Evolutionary conservation across 2,888 invertebrate species (phyloP), one percentile per base, ranked within the genome.

Genomic region (Sarcophaga subvicina): DNA sequence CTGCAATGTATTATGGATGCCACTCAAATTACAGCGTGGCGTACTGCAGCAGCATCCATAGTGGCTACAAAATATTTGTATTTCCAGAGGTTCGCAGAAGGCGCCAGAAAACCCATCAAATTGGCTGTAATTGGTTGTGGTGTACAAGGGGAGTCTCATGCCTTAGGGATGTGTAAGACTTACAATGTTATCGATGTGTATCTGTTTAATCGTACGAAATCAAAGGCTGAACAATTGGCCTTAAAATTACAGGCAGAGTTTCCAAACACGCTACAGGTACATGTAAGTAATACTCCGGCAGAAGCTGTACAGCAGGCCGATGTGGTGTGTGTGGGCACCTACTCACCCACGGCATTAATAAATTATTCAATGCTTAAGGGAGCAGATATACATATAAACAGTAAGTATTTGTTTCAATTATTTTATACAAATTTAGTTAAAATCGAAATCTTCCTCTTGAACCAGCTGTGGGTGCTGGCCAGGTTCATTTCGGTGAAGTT

Each of bases 281-380:
- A 86, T 89, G 90, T 79, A 3, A 85, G 83, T 12, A 17, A 49
- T 47, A 93, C 91, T 49, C 92, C 93, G 0, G 91, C 94, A 76
- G 94, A 94, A 37, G 95, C 95, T 73, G 95, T 95, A 0, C 90
- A 90, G 63, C 92, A 93, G 86, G 95, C 95, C 2, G 96, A 96
- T 92, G 94, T 96, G 45, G 94, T 96, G 82, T 94, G 95, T 59
- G 95, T 95, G 2, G 95, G 95, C 0, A 96, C 96, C 2, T 94
- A 92, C 83, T 90, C 95, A 3, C 89, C 89, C 0, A 91, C 92
- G n/a, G 94, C 96, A 0, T 90, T 96, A 20, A 89, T 96, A 3
- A 90, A 93, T 60, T 90, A 90, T 3, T 92, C 93, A 37, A 95
- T 95, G 94, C 91, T 95, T 4, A 94, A 94, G 90, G 83, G 88